These are phyloP conservation scores for Gymnobelideus leadbeateri DNA, from an alignment of 2,113 vertebrate genomes.

Conservation along the genomic window DNA sequence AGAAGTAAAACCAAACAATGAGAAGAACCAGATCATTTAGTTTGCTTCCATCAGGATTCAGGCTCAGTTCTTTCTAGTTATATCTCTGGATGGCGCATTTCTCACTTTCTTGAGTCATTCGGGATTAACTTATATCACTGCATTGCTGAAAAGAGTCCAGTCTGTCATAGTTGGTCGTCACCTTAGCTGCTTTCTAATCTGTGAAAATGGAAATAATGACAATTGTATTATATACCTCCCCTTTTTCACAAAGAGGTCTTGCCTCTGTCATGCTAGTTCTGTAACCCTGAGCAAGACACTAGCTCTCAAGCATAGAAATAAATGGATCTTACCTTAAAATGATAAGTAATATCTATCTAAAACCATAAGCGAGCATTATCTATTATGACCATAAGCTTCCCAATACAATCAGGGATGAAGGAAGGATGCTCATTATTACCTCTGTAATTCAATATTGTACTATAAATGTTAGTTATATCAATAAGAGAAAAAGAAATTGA, in stretches of 20 bases:
- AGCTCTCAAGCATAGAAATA: background rate
- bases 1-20: too few relatives aligned
- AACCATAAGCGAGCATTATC: background rate
- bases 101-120: too few relatives aligned
- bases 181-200: background rate
- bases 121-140: too few relatives aligned
- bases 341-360: background rate
- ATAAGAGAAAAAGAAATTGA: background rate
- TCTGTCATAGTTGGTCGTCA: too few relatives aligned
- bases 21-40: too few relatives aligned
- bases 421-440: background rate
- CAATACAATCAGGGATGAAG: background rate
- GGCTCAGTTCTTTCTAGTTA: too few relatives aligned
- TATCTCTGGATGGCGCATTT: too few relatives aligned
- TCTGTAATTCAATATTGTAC: background rate
- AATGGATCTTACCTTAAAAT: background rate
- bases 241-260: background rate
- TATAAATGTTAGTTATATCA: background rate
- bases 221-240: background rate
- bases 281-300: background rate
- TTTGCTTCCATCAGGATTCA: too few relatives aligned
- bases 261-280: background rate
- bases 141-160: too few relatives aligned
- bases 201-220: background rate
- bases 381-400: background rate